Base-by-base conservation (phyloP, 2,113 vertebrate species). In the Podarcis raffonei region DNA sequence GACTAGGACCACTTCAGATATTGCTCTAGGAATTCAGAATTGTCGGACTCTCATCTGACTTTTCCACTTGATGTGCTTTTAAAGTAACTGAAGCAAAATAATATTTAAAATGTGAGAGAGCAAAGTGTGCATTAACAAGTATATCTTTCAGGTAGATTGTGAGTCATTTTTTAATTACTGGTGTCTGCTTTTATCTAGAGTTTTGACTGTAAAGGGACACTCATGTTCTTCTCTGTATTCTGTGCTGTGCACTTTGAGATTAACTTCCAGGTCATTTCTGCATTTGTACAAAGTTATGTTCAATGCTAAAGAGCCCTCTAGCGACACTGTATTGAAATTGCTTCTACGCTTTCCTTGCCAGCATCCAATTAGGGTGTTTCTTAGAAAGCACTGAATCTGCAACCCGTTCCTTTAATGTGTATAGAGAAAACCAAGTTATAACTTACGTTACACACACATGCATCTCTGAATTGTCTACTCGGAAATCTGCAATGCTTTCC, bases 281-380 rank as follows among this genome's bases (percentile, higher is more conserved):
- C 65, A 8, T 37, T 87, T 92, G 80, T 90, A 85, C 75, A 92
- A 93, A 32, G 9, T 86, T 92, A 96, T 95, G 71, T 86, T 95
- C 92, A 95, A 88, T 93, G 91, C 94, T 94, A 92, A 95, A 94
- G 94, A 95, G 92, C 90, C 89, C 91, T 91, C 94, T 96, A 93
- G 93, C 65, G 94, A 96, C 93, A 88, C 30, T 93, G 62, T 81
- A 37, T 84, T 81, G 90, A 93, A 92, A 89, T 87, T 94, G 90
- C 94, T 93, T 0, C 65, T 80, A 16, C 85, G 65, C 59, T 88
- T 83, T 77, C 91, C 25, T 80, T 48, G 18, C 23, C 76, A 0
- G 15, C 57, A 0, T 66, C 30, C 27, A 35, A 18, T 66, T n/a
- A 85, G 79, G 37, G 62, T 78, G 75, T 27, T 62, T 57, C 48